These are phyloP conservation scores for Urocitellus parryii DNA, from an alignment of 2,113 vertebrate species.

Conservation along the genomic window DNA sequence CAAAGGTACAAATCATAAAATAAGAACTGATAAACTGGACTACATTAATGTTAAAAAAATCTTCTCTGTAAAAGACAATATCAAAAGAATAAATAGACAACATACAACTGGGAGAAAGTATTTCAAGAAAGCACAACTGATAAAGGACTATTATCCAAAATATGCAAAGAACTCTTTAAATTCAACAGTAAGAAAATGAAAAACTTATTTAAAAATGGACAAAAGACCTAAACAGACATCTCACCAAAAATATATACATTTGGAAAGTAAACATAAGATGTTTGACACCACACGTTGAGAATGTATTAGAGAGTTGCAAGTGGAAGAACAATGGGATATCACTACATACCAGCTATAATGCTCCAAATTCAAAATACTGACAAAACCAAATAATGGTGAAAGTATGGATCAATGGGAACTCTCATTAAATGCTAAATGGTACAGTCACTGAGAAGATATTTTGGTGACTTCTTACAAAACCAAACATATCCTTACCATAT, in stretches of 20 bases:
- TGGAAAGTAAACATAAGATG: background rate
- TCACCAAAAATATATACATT: background rate
- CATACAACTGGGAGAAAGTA: background rate
- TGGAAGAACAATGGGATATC: background rate
- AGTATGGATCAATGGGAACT: background rate
- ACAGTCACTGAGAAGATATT: background rate
- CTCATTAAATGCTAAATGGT: background rate
- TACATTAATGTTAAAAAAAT: background rate
- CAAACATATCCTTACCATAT: background rate
- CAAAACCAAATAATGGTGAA: background rate
- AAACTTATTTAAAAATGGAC: background rate
- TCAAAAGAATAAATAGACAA: background rate
- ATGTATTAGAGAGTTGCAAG: background rate
- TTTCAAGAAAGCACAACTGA: background rate
- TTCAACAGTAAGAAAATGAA: background rate
- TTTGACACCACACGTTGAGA: background rate
- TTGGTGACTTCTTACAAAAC: background rate
- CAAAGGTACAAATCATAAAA: background rate
- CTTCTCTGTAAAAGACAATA: background rate
- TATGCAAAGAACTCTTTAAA: background rate
- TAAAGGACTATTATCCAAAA: background rate
- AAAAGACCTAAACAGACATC: background rate
- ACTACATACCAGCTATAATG: background rate
- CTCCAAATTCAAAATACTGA: background rate
- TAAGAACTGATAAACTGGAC: background rate